Percentiles rank a stretch among this genome's conserved stretches.
These are phyloP conservation scores for Parauchenoglanis punctatus DNA, from an alignment of 2,797 vertebrate species.

Conservation along the genomic window DNA sequence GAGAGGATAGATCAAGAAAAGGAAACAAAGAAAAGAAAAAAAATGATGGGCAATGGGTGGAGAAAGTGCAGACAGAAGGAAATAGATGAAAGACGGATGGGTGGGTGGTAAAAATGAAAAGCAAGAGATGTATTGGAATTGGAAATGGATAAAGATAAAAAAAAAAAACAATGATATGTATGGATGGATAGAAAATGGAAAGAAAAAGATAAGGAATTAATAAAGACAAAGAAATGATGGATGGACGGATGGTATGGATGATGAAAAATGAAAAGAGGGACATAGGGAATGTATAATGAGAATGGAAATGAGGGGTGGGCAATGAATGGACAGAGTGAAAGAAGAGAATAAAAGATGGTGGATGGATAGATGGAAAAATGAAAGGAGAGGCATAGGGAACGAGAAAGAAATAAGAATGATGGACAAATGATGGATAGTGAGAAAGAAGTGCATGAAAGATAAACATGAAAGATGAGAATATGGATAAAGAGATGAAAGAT, in stretches of 20 bases:
- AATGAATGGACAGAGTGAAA: neutral
- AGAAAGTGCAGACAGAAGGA: neutral
- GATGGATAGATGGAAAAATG: neutral
- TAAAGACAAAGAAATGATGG: neutral
- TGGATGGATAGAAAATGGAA: no score
- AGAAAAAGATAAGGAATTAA: no score
- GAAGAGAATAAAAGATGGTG: neutral
- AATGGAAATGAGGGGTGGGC: neutral
- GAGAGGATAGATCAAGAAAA: neutral
- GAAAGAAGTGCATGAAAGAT: neutral
- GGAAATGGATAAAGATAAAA: no score
- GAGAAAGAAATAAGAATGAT: neutral
- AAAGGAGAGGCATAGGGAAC: no score
- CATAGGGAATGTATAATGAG: neutral
- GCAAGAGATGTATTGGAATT: no score
- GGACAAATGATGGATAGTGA: neutral
- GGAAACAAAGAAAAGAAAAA: neutral
- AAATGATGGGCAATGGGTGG: neutral
- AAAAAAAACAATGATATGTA: no score
- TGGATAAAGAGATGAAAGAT: neutral
- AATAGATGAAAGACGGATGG: neutral
- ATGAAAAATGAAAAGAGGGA: neutral
- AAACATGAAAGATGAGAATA: neutral
- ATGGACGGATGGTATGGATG: neutral
- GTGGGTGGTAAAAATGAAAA: no score